A percentile compares a stretch with the other conserved stretches of the same genome.
These are phyloP conservation scores for Diabrotica undecimpunctata DNA, from an alignment of 1,140 invertebrate species.

Conservation along the genomic window DNA sequence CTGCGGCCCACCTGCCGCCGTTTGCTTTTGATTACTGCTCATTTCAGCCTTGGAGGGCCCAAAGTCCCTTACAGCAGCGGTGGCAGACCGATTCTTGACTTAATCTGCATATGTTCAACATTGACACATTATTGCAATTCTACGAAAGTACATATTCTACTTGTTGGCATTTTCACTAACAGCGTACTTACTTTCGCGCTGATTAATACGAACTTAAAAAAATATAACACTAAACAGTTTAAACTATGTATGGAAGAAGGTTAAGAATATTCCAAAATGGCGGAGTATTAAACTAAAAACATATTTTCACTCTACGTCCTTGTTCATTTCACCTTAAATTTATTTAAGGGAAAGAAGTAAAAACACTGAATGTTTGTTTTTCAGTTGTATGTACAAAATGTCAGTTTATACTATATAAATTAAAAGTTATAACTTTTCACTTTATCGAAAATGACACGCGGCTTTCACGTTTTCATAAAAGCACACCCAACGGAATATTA, in stretches of 20 bases:
- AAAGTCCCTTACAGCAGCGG: constrained; percentile 42
- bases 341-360: constrained; percentile 9
- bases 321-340: constrained; percentile 15
- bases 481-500: constrained; percentile 38
- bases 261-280: constrained; percentile 49
- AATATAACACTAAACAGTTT: constrained; percentile 11
- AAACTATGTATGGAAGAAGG: constrained; percentile 40
- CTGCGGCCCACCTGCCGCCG: constrained; percentile 42
- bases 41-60: constrained; percentile 39
- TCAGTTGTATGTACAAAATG: constrained; percentile 33
- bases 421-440: constrained; percentile 38
- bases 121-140: constrained; percentile 37
- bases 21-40: constrained; percentile 46
- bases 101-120: constrained; percentile 44
- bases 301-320: constrained; percentile 31
- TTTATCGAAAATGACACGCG: constrained; percentile 48
- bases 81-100: constrained; percentile 36
- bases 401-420: constrained; percentile 32
- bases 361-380: constrained; percentile 15
- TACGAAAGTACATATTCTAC: constrained; percentile 23
- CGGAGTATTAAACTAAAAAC: constrained; percentile 48
- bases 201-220: constrained; percentile 29
- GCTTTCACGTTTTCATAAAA: constrained; percentile 47
- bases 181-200: constrained; percentile 23
- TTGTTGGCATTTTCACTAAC: constrained; percentile 26